phyloP scores from a whole-genome alignment of 2,888 invertebrate species.

The Mythimna vitellina region DNA sequence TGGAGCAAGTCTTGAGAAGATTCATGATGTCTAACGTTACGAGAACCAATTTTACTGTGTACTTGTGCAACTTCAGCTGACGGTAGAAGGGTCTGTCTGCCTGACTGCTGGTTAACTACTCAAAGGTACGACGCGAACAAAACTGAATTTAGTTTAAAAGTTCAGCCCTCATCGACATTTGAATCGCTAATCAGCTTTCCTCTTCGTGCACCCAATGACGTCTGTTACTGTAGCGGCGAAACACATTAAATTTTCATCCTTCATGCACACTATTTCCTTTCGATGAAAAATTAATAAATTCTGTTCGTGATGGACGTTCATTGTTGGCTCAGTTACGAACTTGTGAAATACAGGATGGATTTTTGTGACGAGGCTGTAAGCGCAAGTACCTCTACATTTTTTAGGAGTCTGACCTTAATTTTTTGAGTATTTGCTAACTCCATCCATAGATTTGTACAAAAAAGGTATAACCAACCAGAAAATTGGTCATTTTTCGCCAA shows the following conservation, averaged over 20 bases:
- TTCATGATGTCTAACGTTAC: background rate
- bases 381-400: no score
- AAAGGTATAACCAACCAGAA: no score
- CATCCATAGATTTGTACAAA: no score
- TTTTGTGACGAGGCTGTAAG: no score
- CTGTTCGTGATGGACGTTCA: background rate
- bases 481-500: no score
- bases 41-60: background rate
- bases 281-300: background rate
- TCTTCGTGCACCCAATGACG: background rate
- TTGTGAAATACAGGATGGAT: background rate
- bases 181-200: background rate
- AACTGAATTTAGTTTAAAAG: constrained; percentile 12
- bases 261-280: constrained; percentile 4
- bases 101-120: background rate
- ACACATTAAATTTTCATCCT: background rate
- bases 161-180: constrained; percentile 16
- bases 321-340: background rate
- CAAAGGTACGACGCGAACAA: constrained; percentile 4
- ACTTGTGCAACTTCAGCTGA: background rate
- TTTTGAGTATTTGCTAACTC: no score
- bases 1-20: background rate
- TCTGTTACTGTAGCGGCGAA: background rate
- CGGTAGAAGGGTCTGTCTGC: background rate
- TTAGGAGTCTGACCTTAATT: no score